Evolutionary conservation across 2,888 invertebrate genomes (phyloP).

Genomic region (Lamellibrachia satsuma): DNA sequence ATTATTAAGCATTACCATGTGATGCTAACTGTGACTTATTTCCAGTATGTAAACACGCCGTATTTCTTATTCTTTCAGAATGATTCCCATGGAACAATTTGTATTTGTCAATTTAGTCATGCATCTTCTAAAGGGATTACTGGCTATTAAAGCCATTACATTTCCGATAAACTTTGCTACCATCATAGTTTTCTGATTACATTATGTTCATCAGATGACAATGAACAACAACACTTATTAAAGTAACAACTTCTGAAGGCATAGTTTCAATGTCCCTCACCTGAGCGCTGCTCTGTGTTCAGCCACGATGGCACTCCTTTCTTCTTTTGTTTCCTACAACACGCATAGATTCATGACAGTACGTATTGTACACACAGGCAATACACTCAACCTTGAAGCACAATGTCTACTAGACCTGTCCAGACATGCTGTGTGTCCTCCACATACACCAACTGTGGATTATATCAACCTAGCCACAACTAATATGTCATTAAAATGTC

Average conservation of each 20-base stretch:
- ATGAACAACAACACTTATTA: not conserved
- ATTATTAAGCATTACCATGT: too few relatives aligned
- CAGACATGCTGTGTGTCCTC: not conserved
- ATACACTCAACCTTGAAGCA: not conserved
- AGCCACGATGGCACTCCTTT: constrained; percentile 19
- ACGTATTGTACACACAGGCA: not conserved
- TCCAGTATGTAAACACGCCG: too few relatives aligned
- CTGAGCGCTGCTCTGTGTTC: not conserved
- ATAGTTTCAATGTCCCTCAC: not conserved
- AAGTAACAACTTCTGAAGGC: not conserved
- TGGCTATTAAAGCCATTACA: not conserved
- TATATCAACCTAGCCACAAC: not conserved
- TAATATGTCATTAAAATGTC: not conserved
- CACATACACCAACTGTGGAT: not conserved
- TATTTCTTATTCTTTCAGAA: too few relatives aligned
- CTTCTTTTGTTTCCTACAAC: constrained; percentile 14
- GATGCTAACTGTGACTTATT: too few relatives aligned
- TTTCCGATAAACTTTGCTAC: not conserved
- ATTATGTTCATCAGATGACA: not conserved
- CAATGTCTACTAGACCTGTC: not conserved
- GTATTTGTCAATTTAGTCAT: too few relatives aligned
- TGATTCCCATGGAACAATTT: too few relatives aligned
- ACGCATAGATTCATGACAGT: not conserved
- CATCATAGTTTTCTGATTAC: not conserved
- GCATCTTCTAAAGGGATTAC: not conserved